Evolutionary conservation across 35 echinoderm and acorn worm genomes (phyloP).

Genomic region (Lytechinus pictus): DNA sequence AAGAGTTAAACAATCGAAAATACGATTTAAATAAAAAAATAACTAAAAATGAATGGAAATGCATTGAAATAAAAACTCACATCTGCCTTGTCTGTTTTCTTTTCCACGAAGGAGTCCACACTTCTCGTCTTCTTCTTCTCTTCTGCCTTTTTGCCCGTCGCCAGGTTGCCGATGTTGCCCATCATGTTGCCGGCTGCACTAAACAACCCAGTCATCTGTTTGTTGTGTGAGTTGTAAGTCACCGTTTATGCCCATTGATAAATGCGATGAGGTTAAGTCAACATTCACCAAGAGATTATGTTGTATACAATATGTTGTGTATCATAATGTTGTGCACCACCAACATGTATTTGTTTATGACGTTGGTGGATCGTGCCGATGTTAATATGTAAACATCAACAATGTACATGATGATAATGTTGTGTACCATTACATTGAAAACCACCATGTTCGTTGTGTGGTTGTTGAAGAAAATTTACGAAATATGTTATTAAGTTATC

Average conservation of each 20-base stretch:
- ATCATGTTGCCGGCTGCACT: conserved; percentile 69
- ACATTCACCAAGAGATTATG: neutral
- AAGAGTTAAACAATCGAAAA: too few species aligned
- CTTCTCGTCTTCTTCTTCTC: neutral
- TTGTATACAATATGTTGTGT: neutral
- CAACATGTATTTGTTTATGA: too few species aligned
- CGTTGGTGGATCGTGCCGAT: too few species aligned
- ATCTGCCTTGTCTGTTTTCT: neutral
- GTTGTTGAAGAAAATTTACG: neutral
- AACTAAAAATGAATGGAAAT: neutral
- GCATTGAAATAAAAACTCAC: conserved; percentile 7
- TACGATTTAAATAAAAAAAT: too few species aligned
- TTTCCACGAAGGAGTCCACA: conserved; percentile 24
- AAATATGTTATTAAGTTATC: neutral
- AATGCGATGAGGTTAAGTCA: neutral
- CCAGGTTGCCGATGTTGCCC: conserved; percentile 20
- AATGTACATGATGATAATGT: neutral
- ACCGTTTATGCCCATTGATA: neutral
- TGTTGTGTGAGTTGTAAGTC: neutral
- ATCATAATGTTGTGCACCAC: neutral
- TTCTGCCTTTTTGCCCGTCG: neutral
- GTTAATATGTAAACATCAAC: too few species aligned
- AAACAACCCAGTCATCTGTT: conserved; percentile 68
- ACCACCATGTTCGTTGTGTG: neutral
- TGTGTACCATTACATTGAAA: neutral